Evolutionary conservation across 2,797 vertebrate species (phyloP), one percentile per base, ranked within the genome.

Genomic region (Garrulus glandarius): DNA sequence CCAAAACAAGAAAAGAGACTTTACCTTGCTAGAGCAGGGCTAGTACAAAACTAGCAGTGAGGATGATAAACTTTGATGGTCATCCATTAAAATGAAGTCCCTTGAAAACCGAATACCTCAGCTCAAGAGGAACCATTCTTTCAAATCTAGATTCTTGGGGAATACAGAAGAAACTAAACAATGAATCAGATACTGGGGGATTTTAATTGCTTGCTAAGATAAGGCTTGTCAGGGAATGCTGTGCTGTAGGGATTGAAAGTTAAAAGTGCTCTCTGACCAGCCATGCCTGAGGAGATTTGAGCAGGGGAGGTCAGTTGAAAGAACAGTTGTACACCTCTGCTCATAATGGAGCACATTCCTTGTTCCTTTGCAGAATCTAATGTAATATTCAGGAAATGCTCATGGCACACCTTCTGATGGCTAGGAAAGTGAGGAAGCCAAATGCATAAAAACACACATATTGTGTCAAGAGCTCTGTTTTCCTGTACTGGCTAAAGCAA

Each of bases 321-420:
- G 64, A 61, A 14, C 5, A 39, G 32, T 44, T 0, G 1, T 32
- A 36, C 3, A 6, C 6, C 27, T 22, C 57, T 52, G 9, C 41
- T 77, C 37, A 44, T 44, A 83, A 74, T 30, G 24, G 36, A 52
- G 11, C 13, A 18, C 0, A 1, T 74, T 63, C 20, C 36, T 77
- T 56, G 20, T 49, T 46, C 24, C 20, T 30, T 59, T 67, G 1
- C 23, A 44, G 52, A 59, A 61, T 46, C n/a, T 63, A 32, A 55
- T 34, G 6, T 64, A 84, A 74, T 47, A 84, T 39, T 21, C 22
- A 87, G 63, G 44, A 91, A 63, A 89, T 20, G 16, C 30, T 78
- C 19, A 60, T 11, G 21, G 30, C 53, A 75, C 4, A 60, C 24
- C 20, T 74, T 61, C 30, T 67, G 22, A 57, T 69, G 44, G 8